Evolutionary conservation across 2,797 vertebrate species (phyloP).

Genomic region (Enoplosus armatus): DNA sequence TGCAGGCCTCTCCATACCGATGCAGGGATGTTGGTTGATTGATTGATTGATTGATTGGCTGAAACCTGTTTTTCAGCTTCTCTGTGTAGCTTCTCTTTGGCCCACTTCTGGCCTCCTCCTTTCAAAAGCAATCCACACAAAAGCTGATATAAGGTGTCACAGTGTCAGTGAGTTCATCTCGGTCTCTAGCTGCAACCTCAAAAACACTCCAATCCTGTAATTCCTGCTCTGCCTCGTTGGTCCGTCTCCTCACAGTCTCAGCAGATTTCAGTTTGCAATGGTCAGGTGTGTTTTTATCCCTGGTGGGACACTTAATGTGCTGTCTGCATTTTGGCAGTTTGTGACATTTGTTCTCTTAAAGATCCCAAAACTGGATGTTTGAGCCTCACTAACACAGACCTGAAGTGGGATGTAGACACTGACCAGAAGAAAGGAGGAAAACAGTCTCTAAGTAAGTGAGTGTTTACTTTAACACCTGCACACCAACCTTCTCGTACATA

Average conservation of each 20-base stretch:
- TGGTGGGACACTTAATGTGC: conserved; percentile 1
- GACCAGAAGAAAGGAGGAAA: too few relatives aligned
- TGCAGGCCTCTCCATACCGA: conserved; percentile 10
- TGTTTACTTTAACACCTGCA: too few relatives aligned
- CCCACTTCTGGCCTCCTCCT: background rate
- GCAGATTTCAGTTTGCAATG: background rate
- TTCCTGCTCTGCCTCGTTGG: background rate
- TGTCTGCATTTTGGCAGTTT: background rate
- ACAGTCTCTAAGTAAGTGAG: too few relatives aligned
- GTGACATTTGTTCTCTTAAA: background rate
- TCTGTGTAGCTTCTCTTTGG: conserved; percentile 20
- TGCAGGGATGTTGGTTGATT: too few relatives aligned
- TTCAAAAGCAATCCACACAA: background rate
- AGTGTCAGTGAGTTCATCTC: background rate
- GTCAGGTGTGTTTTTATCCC: background rate
- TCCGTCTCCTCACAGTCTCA: background rate
- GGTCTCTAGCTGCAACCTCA: background rate
- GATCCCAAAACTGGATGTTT: background rate
- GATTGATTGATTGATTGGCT: too few relatives aligned
- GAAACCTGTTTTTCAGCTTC: conserved; percentile 20
- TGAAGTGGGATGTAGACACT: too few relatives aligned
- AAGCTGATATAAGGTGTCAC: background rate
- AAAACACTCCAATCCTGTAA: background rate
- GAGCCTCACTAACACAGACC: too few relatives aligned
- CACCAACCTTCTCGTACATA: too few relatives aligned